phyloP scores from a whole-genome alignment of 2,113 vertebrate species.

The Chloropsis hardwickii region DNA sequence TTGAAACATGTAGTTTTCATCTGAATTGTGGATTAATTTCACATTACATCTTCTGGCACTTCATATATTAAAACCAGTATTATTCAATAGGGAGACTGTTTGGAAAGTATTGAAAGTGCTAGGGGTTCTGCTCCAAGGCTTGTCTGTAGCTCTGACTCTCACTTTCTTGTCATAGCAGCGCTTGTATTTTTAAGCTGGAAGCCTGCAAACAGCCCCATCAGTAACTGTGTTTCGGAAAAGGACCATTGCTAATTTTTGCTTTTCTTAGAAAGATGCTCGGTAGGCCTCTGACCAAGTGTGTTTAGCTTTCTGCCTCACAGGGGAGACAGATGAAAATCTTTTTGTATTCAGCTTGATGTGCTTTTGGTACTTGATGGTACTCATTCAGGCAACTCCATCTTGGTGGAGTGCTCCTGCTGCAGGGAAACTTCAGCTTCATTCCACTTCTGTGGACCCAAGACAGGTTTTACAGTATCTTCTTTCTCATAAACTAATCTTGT shows the following conservation, averaged over 20 bases:
- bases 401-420: not conserved
- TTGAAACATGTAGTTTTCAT: not conserved
- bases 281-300: not conserved
- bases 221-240: not conserved
- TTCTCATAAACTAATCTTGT: not conserved
- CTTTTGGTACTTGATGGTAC: accelerated
- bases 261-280: not conserved
- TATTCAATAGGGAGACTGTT: not conserved
- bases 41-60: not conserved
- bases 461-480: not conserved
- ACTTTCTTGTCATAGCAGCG: not conserved
- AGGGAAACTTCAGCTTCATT: not conserved
- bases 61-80: not conserved
- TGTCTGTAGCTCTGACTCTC: not conserved
- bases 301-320: not conserved
- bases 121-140: not conserved
- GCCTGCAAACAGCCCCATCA: not conserved
- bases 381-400: not conserved
- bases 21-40: not conserved
- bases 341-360: not conserved
- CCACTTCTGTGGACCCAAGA: not conserved
- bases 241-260: not conserved
- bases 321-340: not conserved
- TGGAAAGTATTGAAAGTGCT: not conserved
- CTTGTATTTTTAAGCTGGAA: not conserved